Conservation (phyloP, 2,797 vertebrate genomes). For the Hydrocynus forskahlii region DNA sequence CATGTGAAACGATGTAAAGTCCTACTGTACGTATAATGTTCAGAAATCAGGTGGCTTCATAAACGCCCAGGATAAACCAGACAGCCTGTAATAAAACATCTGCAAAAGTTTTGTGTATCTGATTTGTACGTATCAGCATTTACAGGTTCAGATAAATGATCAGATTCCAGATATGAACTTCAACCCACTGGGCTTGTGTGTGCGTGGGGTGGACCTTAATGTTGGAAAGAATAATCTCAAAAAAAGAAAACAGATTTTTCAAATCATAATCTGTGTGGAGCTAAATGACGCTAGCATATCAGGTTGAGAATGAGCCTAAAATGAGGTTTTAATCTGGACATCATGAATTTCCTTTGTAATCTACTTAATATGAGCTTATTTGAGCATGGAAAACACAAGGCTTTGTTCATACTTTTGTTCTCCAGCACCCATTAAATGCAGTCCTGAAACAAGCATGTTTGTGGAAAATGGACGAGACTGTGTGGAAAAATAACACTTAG, state of each 20-base stretch:
- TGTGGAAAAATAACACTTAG: background rate
- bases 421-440: background rate
- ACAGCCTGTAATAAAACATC: background rate
- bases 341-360: background rate
- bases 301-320: slow-evolving; percentile 8
- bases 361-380: background rate
- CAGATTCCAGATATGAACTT: background rate
- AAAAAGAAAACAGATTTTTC: background rate
- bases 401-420: background rate
- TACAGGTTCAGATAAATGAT: background rate
- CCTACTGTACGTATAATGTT: background rate
- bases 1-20: background rate
- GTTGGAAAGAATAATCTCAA: background rate
- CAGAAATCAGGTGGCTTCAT: background rate
- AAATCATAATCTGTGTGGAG: background rate
- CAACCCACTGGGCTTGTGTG: too few species aligned
- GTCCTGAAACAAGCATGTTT: background rate
- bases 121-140: background rate
- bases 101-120: background rate
- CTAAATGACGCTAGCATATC: background rate
- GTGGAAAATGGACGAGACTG: background rate
- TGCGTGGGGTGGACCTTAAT: background rate
- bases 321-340: background rate
- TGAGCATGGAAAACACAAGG: background rate
- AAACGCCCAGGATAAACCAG: background rate